Evolutionary conservation across 2,113 vertebrate species (phyloP).

Genomic region (Hemibagrus wyckioides): DNA sequence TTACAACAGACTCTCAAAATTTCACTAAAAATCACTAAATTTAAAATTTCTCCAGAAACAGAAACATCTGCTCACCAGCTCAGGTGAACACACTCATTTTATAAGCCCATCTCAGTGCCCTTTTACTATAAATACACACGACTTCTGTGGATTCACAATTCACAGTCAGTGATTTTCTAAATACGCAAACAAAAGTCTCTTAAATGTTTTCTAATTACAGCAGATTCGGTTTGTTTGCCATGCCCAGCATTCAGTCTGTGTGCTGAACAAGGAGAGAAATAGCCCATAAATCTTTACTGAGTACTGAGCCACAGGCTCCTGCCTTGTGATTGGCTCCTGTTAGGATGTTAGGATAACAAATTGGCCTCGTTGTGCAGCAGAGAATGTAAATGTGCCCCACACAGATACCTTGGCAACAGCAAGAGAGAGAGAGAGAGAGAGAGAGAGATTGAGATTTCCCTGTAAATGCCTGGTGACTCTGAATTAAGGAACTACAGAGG

Average conservation of each 20-base stretch:
- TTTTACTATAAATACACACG: constrained; percentile 19
- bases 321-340: constrained; percentile 53
- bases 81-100: background rate
- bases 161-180: constrained; percentile 25
- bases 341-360: constrained; percentile 59
- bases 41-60: background rate
- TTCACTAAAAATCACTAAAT: background rate
- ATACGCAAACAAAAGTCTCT: constrained; percentile 44
- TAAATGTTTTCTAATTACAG: constrained; percentile 53
- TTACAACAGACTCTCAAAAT: background rate
- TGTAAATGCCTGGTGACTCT: constrained; percentile 21
- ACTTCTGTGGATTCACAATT: constrained; percentile 22
- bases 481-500: constrained; percentile 38
- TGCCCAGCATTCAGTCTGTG: constrained; percentile 49
- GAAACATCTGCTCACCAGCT: constrained; percentile 29
- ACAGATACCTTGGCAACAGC: constrained; percentile 54
- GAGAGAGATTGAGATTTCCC: constrained; percentile 23
- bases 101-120: constrained; percentile 22
- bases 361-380: constrained; percentile 44
- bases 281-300: constrained; percentile 50
- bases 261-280: constrained; percentile 19
- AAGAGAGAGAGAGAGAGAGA: constrained; percentile 16
- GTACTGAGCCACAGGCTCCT: constrained; percentile 43
- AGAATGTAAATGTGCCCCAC: constrained; percentile 57
- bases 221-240: constrained; percentile 28